A percentile compares a stretch with the other conserved stretches of the same genome.
Evolutionary conservation across 2,888 invertebrate species (phyloP).

Genomic region (Carcina quercana): DNA sequence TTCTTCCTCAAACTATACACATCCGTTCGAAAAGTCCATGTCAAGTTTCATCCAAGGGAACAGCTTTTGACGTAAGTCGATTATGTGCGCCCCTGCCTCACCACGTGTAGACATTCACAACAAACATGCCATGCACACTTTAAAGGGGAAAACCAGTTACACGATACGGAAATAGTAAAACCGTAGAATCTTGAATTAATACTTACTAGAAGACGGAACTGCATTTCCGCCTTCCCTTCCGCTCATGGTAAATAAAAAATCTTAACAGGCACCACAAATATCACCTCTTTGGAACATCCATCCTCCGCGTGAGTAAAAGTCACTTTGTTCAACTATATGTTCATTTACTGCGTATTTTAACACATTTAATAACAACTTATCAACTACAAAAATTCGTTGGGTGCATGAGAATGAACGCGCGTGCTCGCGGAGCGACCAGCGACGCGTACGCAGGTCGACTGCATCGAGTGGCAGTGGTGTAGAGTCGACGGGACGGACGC

Average conservation of each 20-base stretch:
- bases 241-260: slow-evolving; percentile 63
- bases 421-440: slow-evolving; percentile 61
- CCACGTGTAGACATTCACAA: slow-evolving; percentile 23
- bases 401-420: slow-evolving; percentile 57
- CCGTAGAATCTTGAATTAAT: slow-evolving; percentile 30
- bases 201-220: slow-evolving; percentile 72
- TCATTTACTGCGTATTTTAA: slow-evolving; percentile 35
- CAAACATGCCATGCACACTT: slow-evolving; percentile 14
- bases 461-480: slow-evolving; percentile 60
- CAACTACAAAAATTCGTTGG: slow-evolving; percentile 46
- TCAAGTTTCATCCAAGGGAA: slow-evolving; percentile 38
- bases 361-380: slow-evolving; percentile 43
- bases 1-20: slow-evolving; percentile 51
- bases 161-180: slow-evolving; percentile 15
- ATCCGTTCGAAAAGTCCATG: slow-evolving; percentile 57
- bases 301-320: slow-evolving; percentile 45
- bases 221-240: slow-evolving; percentile 71
- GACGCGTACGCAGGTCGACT: slow-evolving; percentile 70
- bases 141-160: neutral
- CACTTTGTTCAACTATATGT: slow-evolving; percentile 43
- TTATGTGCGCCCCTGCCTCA: slow-evolving; percentile 25
- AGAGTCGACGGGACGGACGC: slow-evolving; percentile 35
- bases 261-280: slow-evolving; percentile 58
- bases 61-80: slow-evolving; percentile 29
- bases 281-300: slow-evolving; percentile 63